These are phyloP conservation scores for Cremastinae sp. DNA, from an alignment of 2,888 invertebrate species.

Conservation along the genomic window DNA sequence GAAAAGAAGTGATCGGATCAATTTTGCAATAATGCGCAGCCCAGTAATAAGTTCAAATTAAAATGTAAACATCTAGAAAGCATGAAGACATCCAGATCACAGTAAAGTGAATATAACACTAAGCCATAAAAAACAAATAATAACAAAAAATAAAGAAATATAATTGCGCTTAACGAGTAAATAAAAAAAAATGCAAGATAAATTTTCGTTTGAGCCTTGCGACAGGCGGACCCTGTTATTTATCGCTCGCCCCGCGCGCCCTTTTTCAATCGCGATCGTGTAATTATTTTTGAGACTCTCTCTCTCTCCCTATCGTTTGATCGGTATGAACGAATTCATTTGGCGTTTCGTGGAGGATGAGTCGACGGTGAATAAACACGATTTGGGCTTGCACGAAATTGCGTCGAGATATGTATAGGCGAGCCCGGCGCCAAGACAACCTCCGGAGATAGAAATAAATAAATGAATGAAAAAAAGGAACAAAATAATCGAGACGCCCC, in stretches of 20 bases:
- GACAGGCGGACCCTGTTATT: conserved; percentile 21
- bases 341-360: conserved; percentile 5
- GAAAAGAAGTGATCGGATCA: no score
- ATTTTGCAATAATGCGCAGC: no score
- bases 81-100: no score
- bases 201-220: conserved; percentile 25
- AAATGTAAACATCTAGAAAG: no score
- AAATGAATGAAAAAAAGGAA: conserved; percentile 7
- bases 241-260: conserved; percentile 22
- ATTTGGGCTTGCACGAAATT: conserved; percentile 12
- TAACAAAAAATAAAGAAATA: neutral
- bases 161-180: neutral
- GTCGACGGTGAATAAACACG: neutral
- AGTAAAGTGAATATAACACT: no score
- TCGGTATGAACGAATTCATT: conserved; percentile 40
- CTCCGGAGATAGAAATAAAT: neutral
- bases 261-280: conserved; percentile 15
- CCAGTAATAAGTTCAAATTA: no score
- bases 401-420: conserved; percentile 12
- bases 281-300: conserved; percentile 3
- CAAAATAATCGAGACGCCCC: no score
- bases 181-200: neutral
- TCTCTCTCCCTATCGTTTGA: conserved; percentile 22
- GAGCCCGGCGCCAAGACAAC: conserved; percentile 29
- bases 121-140: no score